These are phyloP conservation scores for Drosophila ogumai DNA, from an alignment of 1,140 invertebrate species.

Conservation along the genomic window DNA sequence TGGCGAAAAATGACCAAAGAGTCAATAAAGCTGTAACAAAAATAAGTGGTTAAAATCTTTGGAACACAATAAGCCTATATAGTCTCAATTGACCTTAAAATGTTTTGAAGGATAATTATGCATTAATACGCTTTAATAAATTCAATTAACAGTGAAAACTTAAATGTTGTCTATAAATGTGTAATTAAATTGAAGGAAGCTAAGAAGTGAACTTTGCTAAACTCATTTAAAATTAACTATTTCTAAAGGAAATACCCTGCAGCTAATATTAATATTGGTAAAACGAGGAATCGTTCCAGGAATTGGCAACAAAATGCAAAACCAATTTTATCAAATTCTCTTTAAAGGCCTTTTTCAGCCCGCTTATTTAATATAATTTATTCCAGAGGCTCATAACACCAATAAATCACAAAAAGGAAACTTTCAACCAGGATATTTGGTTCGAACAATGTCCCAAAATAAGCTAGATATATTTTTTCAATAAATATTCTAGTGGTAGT, in stretches of 20 bases:
- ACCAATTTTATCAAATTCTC: neutral
- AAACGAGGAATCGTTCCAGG: neutral
- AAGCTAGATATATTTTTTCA: neutral
- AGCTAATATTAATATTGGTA: neutral
- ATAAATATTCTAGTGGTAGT: neutral
- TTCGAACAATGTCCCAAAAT: neutral
- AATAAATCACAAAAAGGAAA: neutral
- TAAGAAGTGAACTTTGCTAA: too few relatives aligned
- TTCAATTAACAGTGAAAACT: too few relatives aligned
- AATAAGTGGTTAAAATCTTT: neutral
- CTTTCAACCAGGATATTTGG: neutral
- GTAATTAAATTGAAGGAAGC: neutral
- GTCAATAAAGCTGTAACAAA: neutral
- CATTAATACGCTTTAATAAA: too few relatives aligned
- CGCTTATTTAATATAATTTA: neutral
- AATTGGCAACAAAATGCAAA: neutral
- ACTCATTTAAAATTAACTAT: neutral
- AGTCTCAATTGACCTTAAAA: neutral
- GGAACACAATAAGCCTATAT: neutral
- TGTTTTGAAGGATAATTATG: neutral
- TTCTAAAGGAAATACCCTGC: neutral
- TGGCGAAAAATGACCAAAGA: neutral
- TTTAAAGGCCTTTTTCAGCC: neutral
- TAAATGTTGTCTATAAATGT: neutral
- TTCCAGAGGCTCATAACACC: neutral